These are phyloP conservation scores for Zaprionus bogoriensis DNA, from an alignment of 2,888 invertebrate genomes.

Conservation along the genomic window DNA sequence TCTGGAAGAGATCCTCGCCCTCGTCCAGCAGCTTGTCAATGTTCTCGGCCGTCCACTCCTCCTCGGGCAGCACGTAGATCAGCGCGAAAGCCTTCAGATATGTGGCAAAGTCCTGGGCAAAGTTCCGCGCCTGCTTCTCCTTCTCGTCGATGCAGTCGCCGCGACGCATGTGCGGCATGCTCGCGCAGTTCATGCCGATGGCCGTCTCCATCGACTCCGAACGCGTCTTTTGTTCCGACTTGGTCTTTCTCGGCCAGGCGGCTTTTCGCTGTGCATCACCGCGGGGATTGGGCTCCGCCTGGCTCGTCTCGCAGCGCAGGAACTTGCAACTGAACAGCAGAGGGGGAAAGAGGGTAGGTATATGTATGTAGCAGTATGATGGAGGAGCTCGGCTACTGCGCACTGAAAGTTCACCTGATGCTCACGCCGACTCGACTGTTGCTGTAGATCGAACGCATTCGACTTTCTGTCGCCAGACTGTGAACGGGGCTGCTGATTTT, in stretches of 20 bases:
- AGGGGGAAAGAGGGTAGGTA: no score
- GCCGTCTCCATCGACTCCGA: conserved; percentile 23
- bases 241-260: neutral
- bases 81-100: conserved; percentile 78
- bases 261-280: neutral
- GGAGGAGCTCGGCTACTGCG: no score
- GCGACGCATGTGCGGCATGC: conserved; percentile 4
- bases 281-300: neutral
- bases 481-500: neutral
- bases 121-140: conserved; percentile 26
- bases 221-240: neutral
- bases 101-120: conserved; percentile 59
- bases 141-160: conserved; percentile 3
- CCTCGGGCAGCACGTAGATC: conserved; percentile 75
- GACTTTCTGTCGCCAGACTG: neutral
- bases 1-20: conserved; percentile 54
- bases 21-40: conserved; percentile 74
- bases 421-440: neutral
- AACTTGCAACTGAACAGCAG: conserved; percentile 3
- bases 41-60: conserved; percentile 71
- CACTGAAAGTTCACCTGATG: conserved; percentile 9
- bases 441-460: conserved; percentile 6
- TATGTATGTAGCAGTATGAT: no score
- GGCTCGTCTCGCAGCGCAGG: neutral
- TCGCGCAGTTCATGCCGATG: conserved; percentile 31